Base-by-base conservation (phyloP, 2,113 vertebrate genomes). In the Cnemophilus loriae region DNA sequence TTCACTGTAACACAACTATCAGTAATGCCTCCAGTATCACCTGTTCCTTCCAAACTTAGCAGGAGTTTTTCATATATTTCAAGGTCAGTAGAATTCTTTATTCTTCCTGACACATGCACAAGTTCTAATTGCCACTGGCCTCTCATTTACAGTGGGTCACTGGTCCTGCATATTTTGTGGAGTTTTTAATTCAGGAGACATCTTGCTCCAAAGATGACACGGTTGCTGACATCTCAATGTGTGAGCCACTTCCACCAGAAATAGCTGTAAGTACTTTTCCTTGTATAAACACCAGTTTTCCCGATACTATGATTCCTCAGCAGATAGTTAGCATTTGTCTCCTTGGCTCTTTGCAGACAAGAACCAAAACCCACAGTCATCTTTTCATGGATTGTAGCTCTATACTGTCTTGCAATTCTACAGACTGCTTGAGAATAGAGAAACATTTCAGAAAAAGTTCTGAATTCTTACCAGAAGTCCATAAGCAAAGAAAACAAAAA, bases 131-230 rank as follows among this genome's bases (percentile, higher is more conserved):
- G 56, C 15, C 46, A 44, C 70, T 44, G 55, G 3, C n/a, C 17
- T 94, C 37, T 87, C 44, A 46, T 82, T 83, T 69, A 77, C 94
- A 98, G 98, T 97, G 96, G 97, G 71, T 97, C 1, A 0, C 7
- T 76, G 95, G 97, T 75, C 83, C 93, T 75, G 16, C 88, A 15
- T 39, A 86, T 91, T 97, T 94, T 84, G 95, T 98, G 60, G 97
- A 98, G 57, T 98, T 97, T 84, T 87, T 96, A 70, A 93, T 98
- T 85, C 94, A 80, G 61, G 97, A 98, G 75, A 95, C 96, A 50
- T 95, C 93, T 18, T 98, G 97, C 81, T 82, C 32, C n/a, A 93
- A 95, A 93, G 78, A 8, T 3, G 49, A 96, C 20, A 20, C 1
- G 0, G 55, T 28, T n/a, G 10, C 61, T 84, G 85, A 97, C 16